Evolutionary conservation across 2,888 invertebrate genomes (phyloP).

Genomic region (Lepetodrilus schrolli): DNA sequence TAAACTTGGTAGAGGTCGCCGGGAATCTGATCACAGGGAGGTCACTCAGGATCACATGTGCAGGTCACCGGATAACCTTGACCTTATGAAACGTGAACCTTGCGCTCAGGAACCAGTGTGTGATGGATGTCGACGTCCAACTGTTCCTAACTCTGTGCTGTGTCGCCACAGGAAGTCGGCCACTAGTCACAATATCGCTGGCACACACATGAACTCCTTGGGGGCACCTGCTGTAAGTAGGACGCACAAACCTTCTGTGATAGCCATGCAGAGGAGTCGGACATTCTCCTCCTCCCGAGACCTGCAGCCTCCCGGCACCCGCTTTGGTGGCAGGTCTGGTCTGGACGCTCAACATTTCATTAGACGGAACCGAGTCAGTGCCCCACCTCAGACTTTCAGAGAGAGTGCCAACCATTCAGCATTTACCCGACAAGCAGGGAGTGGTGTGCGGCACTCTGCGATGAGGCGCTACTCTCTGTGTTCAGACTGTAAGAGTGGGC

Average conservation of each 20-base stretch:
- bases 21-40: slow-evolving; percentile 15
- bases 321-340: background rate
- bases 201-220: background rate
- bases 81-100: background rate
- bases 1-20: slow-evolving; percentile 7
- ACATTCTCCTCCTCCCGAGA: slow-evolving; percentile 29
- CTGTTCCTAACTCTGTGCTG: background rate
- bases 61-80: background rate
- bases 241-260: slow-evolving; percentile 29
- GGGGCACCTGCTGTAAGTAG: background rate
- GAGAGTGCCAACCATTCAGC: background rate
- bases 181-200: slow-evolving; percentile 38
- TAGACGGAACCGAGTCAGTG: slow-evolving; percentile 6
- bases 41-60: slow-evolving; percentile 21
- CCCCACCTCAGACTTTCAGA: slow-evolving; percentile 1
- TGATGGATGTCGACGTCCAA: background rate
- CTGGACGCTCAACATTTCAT: background rate
- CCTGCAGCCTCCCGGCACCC: background rate
- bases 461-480: slow-evolving; percentile 18
- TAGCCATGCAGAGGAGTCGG: slow-evolving; percentile 30
- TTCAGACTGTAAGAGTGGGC: slow-evolving; percentile 1
- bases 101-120: slow-evolving; percentile 19
- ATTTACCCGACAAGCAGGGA: background rate
- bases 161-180: background rate
- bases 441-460: background rate